These are phyloP conservation scores for Ephestia elutella DNA, from an alignment of 1,140 invertebrate species.

Conservation along the genomic window DNA sequence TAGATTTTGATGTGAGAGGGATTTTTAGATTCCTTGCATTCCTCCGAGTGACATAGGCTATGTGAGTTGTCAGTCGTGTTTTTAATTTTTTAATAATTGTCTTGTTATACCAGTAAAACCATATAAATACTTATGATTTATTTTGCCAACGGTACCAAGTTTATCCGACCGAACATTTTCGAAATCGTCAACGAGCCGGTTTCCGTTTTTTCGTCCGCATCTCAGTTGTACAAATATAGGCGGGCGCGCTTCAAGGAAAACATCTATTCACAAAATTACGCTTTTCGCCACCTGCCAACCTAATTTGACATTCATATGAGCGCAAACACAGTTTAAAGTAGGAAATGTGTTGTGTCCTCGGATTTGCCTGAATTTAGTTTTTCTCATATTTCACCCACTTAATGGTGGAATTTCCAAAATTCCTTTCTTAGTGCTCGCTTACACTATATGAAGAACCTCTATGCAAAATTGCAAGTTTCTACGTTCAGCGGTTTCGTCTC, in stretches of 20 bases:
- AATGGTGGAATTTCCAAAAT: too few relatives aligned
- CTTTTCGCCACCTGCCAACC: constrained; percentile 28
- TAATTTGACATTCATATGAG: constrained; percentile 14
- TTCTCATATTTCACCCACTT: too few relatives aligned
- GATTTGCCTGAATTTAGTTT: too few relatives aligned
- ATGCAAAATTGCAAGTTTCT: too few relatives aligned
- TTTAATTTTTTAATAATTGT: too few relatives aligned
- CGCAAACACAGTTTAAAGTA: background rate
- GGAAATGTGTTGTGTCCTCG: background rate
- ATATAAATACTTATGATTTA: background rate
- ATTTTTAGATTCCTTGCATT: too few relatives aligned
- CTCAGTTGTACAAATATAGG: constrained; percentile 62
- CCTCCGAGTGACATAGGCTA: too few relatives aligned
- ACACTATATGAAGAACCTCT: too few relatives aligned
- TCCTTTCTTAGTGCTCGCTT: too few relatives aligned
- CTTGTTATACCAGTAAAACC: background rate
- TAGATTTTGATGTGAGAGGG: too few relatives aligned
- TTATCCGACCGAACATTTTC: constrained; percentile 62
- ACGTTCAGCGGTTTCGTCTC: too few relatives aligned
- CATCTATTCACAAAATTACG: constrained; percentile 47
- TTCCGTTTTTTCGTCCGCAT: constrained; percentile 59
- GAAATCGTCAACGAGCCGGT: constrained; percentile 61
- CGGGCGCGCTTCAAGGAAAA: constrained; percentile 62
- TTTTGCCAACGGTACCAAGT: constrained; percentile 27
- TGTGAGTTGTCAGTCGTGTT: too few relatives aligned